phyloP scores from a whole-genome alignment of 2,888 invertebrate genomes.

The Himalopsyche japonica region DNA sequence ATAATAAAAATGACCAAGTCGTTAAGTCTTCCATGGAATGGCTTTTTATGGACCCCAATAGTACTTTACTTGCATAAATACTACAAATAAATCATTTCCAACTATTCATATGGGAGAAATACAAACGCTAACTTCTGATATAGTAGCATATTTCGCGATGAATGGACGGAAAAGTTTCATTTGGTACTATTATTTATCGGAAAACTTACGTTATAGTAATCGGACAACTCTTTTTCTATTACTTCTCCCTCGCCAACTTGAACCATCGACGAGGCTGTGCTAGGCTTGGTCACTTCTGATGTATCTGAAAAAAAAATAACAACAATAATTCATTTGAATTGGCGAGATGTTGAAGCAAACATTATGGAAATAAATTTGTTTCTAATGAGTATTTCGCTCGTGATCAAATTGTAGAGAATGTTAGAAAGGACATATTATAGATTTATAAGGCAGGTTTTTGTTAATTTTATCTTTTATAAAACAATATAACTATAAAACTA shows the following conservation, averaged over 20 bases:
- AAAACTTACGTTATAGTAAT: slow-evolving; percentile 27
- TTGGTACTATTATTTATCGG: background rate
- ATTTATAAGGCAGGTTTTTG: too few species aligned
- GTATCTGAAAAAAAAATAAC: slow-evolving; percentile 9
- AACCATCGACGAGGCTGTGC: slow-evolving; percentile 17
- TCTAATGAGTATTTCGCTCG: too few species aligned
- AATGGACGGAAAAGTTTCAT: background rate
- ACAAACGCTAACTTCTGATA: background rate
- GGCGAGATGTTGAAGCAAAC: too few species aligned
- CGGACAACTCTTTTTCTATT: slow-evolving; percentile 7
- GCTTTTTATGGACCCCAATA: background rate
- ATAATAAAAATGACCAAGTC: background rate
- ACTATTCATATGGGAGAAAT: background rate
- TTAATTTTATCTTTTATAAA: too few species aligned
- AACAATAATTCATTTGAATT: too few species aligned
- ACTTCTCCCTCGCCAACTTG: slow-evolving; percentile 26
- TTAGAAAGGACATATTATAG: too few species aligned
- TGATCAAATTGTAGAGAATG: too few species aligned
- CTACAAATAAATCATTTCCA: background rate
- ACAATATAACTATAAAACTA: too few species aligned
- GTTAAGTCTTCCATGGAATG: background rate
- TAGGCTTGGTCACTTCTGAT: slow-evolving; percentile 4
- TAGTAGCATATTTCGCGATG: background rate
- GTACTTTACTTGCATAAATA: background rate
- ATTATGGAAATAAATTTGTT: too few species aligned